Percentiles rank a stretch among this genome's conserved stretches.
These are phyloP conservation scores for Glyptemys insculpta DNA, from an alignment of 2,797 vertebrate genomes.

Conservation along the genomic window DNA sequence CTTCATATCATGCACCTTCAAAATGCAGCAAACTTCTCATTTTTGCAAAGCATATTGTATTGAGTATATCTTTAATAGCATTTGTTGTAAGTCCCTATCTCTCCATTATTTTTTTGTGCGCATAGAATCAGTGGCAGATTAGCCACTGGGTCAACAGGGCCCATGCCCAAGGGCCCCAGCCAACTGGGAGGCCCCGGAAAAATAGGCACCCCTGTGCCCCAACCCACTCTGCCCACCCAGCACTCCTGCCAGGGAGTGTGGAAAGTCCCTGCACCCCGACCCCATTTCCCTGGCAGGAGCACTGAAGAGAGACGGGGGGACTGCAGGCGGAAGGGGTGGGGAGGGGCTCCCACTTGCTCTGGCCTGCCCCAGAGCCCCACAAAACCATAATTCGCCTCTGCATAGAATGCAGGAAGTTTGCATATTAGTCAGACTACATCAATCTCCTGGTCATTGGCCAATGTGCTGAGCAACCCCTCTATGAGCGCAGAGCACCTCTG, in stretches of 20 bases:
- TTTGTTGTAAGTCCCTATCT: background rate
- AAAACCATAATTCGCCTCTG: background rate
- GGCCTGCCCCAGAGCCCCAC: too few species aligned
- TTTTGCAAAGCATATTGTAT: background rate
- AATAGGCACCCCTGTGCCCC: too few species aligned
- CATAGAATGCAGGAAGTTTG: background rate
- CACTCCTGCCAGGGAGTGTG: too few species aligned
- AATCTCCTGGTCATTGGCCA: background rate
- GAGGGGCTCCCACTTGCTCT: too few species aligned
- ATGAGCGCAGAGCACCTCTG: background rate
- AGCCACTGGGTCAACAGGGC: background rate
- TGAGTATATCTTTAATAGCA: accelerated
- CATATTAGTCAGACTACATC: background rate
- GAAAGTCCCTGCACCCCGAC: too few species aligned
- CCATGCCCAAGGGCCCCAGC: too few species aligned
- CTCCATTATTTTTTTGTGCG: background rate
- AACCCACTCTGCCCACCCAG: too few species aligned
- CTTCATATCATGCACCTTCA: background rate
- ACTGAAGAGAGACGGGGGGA: too few species aligned
- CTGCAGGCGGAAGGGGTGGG: too few species aligned
- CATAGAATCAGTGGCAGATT: background rate
- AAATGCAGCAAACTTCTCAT: background rate
- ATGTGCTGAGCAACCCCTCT: accelerated
- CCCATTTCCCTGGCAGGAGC: too few species aligned
- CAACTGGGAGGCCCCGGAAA: too few species aligned